Evolutionary conservation across 2,888 invertebrate genomes (phyloP).

Genomic region (Linnaemya tessellans): DNA sequence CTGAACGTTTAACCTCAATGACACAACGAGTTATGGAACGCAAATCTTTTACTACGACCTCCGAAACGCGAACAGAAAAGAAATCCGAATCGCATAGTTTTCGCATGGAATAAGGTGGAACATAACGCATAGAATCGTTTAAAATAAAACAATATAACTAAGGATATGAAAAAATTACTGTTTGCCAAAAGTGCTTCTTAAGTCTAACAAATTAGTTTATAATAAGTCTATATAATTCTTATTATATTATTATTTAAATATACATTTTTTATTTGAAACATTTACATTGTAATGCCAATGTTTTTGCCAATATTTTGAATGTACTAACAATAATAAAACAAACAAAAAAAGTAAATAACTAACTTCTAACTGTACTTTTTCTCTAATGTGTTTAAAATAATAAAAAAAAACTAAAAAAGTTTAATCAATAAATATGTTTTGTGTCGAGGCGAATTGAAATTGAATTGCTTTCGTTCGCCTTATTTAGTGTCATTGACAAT

Average conservation of each 20-base stretch:
- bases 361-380: constrained; percentile 40
- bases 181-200: constrained; percentile 82
- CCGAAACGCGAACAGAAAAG: constrained; percentile 82
- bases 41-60: constrained; percentile 82
- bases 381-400: constrained; percentile 24
- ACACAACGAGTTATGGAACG: constrained; percentile 83
- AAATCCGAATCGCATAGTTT: constrained; percentile 83
- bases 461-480: neutral
- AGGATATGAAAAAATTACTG: constrained; percentile 60
- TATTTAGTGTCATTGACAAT: constrained; percentile 25
- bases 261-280: constrained; percentile 10
- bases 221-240: constrained; percentile 50
- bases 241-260: constrained; percentile 1
- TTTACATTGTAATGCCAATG: constrained; percentile 63
- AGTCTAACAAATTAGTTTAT: constrained; percentile 72
- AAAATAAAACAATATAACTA: constrained; percentile 33
- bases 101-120: constrained; percentile 80
- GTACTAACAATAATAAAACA: constrained; percentile 62
- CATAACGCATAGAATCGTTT: constrained; percentile 26
- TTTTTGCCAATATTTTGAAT: constrained; percentile 77
- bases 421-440: constrained; percentile 47
- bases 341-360: constrained; percentile 29
- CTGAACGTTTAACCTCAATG: constrained; percentile 82
- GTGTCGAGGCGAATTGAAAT: constrained; percentile 14
- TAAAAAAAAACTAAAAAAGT: constrained; percentile 17